These are phyloP conservation scores for Cataglyphis altisquamis DNA, from an alignment of 2,888 invertebrate species.

Conservation along the genomic window DNA sequence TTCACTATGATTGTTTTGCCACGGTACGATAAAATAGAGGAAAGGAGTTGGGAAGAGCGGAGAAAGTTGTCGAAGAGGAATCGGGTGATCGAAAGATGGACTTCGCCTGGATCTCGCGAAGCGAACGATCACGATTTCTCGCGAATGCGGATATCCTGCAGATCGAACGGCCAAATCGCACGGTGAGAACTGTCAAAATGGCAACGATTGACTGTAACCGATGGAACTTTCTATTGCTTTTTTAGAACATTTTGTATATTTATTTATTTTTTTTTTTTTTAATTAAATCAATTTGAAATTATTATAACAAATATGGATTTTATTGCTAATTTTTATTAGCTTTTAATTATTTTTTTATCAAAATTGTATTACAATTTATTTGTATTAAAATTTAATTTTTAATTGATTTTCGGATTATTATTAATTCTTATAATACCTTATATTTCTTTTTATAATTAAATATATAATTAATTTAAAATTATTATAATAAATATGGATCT, in stretches of 20 bases:
- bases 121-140: conserved; percentile 71
- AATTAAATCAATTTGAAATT: not conserved
- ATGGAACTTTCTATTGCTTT: not conserved
- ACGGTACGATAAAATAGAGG: conserved; percentile 31
- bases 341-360: not conserved
- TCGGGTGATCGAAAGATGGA: conserved; percentile 66
- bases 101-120: conserved; percentile 63
- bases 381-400: not conserved
- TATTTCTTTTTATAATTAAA: no score
- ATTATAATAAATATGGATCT: no score
- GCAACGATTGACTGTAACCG: not conserved
- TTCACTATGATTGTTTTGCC: conserved; percentile 14
- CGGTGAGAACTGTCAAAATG: conserved; percentile 6
- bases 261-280: not conserved
- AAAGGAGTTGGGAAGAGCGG: conserved; percentile 65
- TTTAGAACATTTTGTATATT: not conserved
- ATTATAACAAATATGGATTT: not conserved
- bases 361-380: not conserved
- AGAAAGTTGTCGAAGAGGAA: conserved; percentile 67
- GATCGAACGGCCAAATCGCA: not conserved
- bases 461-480: no score
- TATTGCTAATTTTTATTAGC: not conserved
- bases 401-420: no score
- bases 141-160: conserved; percentile 11
- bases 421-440: no score